Evolutionary conservation across 2,888 invertebrate genomes (phyloP), one percentile per base, ranked within the genome.

Genomic region (Cryptocheilus praepositus): DNA sequence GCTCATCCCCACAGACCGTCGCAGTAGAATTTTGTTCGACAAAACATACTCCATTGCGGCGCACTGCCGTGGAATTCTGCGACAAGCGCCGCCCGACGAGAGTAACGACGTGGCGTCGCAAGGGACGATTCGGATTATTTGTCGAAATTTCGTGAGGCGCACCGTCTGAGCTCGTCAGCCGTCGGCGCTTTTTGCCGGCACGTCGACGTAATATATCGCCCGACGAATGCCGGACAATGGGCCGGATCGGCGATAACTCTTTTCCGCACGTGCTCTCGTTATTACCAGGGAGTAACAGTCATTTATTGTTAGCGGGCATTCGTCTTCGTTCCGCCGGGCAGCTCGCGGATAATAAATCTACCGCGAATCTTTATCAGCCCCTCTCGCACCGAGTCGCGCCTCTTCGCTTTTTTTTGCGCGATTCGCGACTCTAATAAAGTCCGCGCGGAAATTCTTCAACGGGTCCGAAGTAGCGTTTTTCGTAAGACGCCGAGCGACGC

Each of bases 281-380:
- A 53, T 53, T 53, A 53, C 22, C 25, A 13, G 15, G 53, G 53
- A 53, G 53, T 21, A 53, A 22, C 21, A 53, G 25, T 53, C 53
- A 53, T 53, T 53, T 53, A 53, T 53, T 25, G 53, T 53, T 25
- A 7, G n/a, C 36, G n/a, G 0, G 28, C 55, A 55, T 36, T 55
- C 55, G 36, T 55, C 53, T 53, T 21, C 53, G 22, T 53, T 22
- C n/a, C 7, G 21, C 22, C 53, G 22, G 25, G n/a, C 36, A 36
- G 36, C 36, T 36, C 36, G 36, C 36, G 36, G 36, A 36, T 25
- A 53, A 22, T 53, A 53, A 53, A 21, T 53, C 49, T 36, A 19
- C 56, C 36, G 19, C 36, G 56, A 56, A 53, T 28, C 16, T n/a
- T 16, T 44, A 18, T 44, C 43, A 43, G 8, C 19, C 43, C 43